Percentiles rank a stretch among this genome's conserved stretches.
Evolutionary conservation across 2,888 invertebrate species (phyloP).

Genomic region (Eupithecia insigniata): DNA sequence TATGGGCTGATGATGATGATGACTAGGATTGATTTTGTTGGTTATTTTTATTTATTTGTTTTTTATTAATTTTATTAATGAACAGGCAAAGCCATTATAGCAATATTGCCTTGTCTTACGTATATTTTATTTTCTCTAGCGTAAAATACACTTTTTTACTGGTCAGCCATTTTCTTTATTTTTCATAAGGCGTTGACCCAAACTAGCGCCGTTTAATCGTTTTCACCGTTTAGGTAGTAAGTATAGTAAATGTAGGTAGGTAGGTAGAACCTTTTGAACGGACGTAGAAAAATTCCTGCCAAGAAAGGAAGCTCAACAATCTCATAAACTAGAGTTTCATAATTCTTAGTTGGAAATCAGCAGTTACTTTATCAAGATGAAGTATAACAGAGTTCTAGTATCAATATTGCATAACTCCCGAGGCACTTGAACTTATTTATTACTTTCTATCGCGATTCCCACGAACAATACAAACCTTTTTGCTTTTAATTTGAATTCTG

Average conservation of each 20-base stretch:
- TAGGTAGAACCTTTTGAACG: neutral
- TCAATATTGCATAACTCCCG: slow-evolving; percentile 40
- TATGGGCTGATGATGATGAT: too few relatives aligned
- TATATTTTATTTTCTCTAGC: too few relatives aligned
- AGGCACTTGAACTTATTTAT: slow-evolving; percentile 43
- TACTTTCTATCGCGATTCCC: slow-evolving; percentile 44
- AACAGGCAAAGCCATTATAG: too few relatives aligned
- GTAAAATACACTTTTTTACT: too few relatives aligned
- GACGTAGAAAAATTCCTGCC: neutral
- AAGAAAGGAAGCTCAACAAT: neutral
- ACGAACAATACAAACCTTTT: slow-evolving; percentile 36
- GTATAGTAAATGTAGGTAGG: neutral
- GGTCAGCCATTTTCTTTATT: too few relatives aligned
- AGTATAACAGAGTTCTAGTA: slow-evolving; percentile 22
- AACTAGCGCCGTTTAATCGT: too few relatives aligned
- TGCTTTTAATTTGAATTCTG: neutral
- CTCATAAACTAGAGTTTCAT: slow-evolving; percentile 1
- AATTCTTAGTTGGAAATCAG: slow-evolving; percentile 10
- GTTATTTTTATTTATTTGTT: too few relatives aligned
- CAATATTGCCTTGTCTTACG: too few relatives aligned
- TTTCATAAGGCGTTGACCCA: too few relatives aligned
- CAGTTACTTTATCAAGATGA: slow-evolving; percentile 24
- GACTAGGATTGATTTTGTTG: too few relatives aligned
- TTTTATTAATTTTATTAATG: too few relatives aligned
- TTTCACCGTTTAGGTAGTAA: too few relatives aligned